Evolutionary conservation across 2,113 vertebrate genomes (phyloP).

Genomic region (Philantomba maxwellii): DNA sequence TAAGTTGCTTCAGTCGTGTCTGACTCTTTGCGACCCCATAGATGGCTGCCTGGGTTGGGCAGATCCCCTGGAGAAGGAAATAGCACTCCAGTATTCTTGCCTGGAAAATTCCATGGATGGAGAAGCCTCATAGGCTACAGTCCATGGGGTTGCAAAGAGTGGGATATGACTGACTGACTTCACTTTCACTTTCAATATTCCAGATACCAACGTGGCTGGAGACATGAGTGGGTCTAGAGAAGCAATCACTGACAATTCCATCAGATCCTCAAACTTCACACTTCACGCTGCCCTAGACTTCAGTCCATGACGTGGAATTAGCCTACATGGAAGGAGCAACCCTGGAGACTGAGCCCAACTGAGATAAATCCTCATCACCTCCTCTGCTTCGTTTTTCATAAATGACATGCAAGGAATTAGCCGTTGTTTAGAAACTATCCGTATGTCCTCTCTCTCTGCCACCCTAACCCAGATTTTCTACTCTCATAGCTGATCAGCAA

Average conservation of each 20-base stretch:
- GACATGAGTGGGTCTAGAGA: too few relatives aligned
- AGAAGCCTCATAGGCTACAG: too few relatives aligned
- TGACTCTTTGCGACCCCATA: too few relatives aligned
- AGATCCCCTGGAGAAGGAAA: too few relatives aligned
- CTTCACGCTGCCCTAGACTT: background rate
- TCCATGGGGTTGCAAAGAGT: too few relatives aligned
- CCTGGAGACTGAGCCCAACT: background rate
- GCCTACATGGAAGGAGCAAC: background rate
- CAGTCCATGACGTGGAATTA: accelerated
- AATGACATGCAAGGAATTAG: background rate
- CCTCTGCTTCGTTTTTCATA: background rate
- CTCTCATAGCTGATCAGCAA: slow-evolving; percentile 18
- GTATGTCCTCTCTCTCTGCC: background rate
- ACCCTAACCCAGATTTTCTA: background rate
- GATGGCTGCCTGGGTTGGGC: too few relatives aligned
- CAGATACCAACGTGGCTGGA: too few relatives aligned
- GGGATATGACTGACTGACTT: too few relatives aligned
- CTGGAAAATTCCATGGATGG: too few relatives aligned
- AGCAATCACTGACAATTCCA: background rate
- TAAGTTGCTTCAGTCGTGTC: too few relatives aligned
- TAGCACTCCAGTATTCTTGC: too few relatives aligned
- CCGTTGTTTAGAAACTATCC: background rate
- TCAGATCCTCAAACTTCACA: background rate
- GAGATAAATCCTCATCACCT: background rate
- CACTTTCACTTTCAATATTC: too few relatives aligned